Evolutionary conservation across 2,888 invertebrate genomes (phyloP).

Genomic region (Synergus japonicus): DNA sequence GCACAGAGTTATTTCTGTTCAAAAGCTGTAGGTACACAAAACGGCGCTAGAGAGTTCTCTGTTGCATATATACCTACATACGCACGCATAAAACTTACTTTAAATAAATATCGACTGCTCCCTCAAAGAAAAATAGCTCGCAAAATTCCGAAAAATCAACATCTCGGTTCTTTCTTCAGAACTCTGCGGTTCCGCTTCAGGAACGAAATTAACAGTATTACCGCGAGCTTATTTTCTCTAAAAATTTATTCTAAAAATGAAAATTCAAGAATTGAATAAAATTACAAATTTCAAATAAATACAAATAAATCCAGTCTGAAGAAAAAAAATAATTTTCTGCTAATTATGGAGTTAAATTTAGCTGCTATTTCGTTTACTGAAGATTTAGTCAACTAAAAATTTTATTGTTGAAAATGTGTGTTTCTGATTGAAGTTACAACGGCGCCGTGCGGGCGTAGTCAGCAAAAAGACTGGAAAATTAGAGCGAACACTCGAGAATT

Average conservation of each 20-base stretch:
- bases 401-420: conserved; percentile 1
- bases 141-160: not conserved
- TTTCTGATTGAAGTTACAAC: conserved; percentile 4
- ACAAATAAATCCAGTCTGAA: too few species aligned
- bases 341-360: not conserved
- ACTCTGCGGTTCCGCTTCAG: not conserved
- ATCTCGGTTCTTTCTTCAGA: not conserved
- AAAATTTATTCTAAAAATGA: not conserved
- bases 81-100: conserved; percentile 46
- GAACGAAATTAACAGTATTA: not conserved
- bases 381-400: not conserved
- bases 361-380: not conserved
- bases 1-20: conserved; percentile 59
- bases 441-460: not conserved
- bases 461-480: conserved; percentile 9
- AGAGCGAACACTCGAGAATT: not conserved
- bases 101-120: conserved; percentile 44
- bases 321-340: not conserved
- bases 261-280: not conserved
- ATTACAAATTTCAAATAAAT: too few species aligned
- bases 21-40: conserved; percentile 53
- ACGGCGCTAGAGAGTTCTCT: conserved; percentile 15
- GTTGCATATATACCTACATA: not conserved
- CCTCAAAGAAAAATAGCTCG: conserved; percentile 44
- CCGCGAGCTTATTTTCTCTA: not conserved